Percentiles rank a stretch among this genome's conserved stretches.
Evolutionary conservation across 92 coral and sea anemone species (phyloP).

Genomic region (Parazoanthus swiftii): DNA sequence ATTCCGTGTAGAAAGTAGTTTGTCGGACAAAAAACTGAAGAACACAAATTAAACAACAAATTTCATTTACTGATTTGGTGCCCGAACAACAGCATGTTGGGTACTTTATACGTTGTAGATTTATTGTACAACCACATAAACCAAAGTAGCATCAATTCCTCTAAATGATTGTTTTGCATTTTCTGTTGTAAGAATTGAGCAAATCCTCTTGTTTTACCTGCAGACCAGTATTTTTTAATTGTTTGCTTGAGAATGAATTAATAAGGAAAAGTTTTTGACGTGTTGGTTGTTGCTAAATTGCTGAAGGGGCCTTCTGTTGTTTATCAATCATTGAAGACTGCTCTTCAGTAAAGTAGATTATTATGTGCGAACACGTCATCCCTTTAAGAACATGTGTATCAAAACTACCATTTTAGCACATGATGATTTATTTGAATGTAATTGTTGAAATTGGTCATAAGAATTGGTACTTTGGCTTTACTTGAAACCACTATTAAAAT

Average conservation of each 20-base stretch:
- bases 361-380: conserved; percentile 32
- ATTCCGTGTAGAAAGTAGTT: neutral
- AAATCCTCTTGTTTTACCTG: neutral
- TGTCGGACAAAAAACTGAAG: neutral
- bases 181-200: neutral
- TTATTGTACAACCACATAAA: neutral
- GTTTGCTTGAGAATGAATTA: neutral
- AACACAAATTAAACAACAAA: neutral
- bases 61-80: neutral
- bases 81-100: neutral
- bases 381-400: conserved; percentile 24
- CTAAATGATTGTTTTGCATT: no score
- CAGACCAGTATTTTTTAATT: neutral
- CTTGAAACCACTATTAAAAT: conserved; percentile 2
- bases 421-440: conserved; percentile 8
- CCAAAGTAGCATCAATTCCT: neutral
- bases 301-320: conserved; percentile 10
- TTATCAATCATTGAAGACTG: conserved; percentile 28
- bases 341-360: conserved; percentile 34
- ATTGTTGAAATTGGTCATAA: neutral
- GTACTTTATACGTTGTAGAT: neutral
- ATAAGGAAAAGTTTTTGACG: neutral
- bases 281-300: neutral
- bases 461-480: neutral
- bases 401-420: conserved; percentile 18